Conservation (phyloP, 2,888 invertebrate species). For the Capitulum mitella region DNA sequence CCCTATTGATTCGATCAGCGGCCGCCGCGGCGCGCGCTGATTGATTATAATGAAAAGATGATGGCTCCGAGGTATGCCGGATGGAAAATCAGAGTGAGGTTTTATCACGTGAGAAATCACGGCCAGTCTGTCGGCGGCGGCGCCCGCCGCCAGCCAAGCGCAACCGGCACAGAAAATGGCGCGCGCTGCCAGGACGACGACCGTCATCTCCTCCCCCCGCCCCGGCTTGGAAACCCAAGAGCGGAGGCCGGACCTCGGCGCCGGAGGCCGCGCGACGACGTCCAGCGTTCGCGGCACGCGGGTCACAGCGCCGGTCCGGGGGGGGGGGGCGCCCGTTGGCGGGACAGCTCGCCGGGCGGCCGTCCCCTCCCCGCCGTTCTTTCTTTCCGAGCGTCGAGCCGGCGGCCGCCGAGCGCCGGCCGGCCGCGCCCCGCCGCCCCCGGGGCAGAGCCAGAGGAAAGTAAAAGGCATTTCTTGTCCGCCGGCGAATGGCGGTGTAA, state of each 20-base stretch:
- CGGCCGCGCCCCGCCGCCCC: background rate
- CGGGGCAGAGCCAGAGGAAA: background rate
- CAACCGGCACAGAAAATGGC: too few species aligned
- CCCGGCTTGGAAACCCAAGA: too few species aligned
- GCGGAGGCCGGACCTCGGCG: too few species aligned
- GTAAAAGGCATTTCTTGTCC: conserved; percentile 23
- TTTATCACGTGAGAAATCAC: background rate
- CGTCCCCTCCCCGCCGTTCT: background rate
- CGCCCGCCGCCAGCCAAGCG: too few species aligned
- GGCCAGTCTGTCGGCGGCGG: background rate
- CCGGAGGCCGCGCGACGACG: too few species aligned
- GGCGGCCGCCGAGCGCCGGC: too few species aligned
- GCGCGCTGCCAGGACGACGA: too few species aligned
- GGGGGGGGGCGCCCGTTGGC: too few species aligned
- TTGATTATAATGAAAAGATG: conserved; percentile 24
- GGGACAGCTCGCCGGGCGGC: background rate
- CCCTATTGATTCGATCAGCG: conserved; percentile 10
- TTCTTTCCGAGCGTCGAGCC: too few species aligned
- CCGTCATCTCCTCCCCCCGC: too few species aligned
- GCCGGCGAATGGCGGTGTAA: conserved; percentile 2
- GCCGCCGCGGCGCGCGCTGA: background rate
- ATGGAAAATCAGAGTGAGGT: background rate
- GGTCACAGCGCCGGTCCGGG: too few species aligned
- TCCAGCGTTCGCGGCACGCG: too few species aligned
- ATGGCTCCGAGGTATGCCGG: background rate